Percentiles rank a stretch among this genome's conserved stretches.
phyloP scores from a whole-genome alignment of 1,140 invertebrate genomes.

The Zaprionus kolodkinae region DNA sequence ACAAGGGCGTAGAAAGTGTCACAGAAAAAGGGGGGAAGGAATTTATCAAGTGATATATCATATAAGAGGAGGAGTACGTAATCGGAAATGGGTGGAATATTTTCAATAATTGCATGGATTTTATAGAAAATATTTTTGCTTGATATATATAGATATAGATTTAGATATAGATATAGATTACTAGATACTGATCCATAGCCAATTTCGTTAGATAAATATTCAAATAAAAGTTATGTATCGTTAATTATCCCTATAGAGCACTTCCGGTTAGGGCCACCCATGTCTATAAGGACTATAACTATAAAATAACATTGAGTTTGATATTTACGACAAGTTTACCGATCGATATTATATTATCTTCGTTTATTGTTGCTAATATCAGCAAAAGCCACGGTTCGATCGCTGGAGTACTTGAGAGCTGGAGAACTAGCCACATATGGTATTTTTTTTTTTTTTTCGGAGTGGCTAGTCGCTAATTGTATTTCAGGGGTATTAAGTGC shows the following conservation, averaged over 20 bases:
- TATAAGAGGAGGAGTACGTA: no score
- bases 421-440: conserved; percentile 14
- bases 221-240: background rate
- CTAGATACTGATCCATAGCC: no score
- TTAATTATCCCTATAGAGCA: background rate
- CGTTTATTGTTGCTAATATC: conserved; percentile 70
- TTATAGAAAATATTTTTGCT: no score
- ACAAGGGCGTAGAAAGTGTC: conserved; percentile 40
- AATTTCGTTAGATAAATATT: background rate
- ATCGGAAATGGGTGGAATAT: background rate
- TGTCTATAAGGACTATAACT: conserved; percentile 30
- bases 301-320: conserved; percentile 65
- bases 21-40: background rate
- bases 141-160: no score
- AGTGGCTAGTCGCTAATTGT: conserved; percentile 39
- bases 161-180: no score
- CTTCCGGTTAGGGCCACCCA: conserved; percentile 30
- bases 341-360: conserved; percentile 80
- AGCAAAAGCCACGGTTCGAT: conserved; percentile 55
- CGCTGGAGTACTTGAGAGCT: conserved; percentile 58
- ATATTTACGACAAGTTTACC: conserved; percentile 78
- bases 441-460: conserved; percentile 7
- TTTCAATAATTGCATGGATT: background rate
- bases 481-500: conserved; percentile 40
- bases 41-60: background rate